These are phyloP conservation scores for Rana temporaria DNA, from an alignment of 2,113 vertebrate species.

Conservation along the genomic window DNA sequence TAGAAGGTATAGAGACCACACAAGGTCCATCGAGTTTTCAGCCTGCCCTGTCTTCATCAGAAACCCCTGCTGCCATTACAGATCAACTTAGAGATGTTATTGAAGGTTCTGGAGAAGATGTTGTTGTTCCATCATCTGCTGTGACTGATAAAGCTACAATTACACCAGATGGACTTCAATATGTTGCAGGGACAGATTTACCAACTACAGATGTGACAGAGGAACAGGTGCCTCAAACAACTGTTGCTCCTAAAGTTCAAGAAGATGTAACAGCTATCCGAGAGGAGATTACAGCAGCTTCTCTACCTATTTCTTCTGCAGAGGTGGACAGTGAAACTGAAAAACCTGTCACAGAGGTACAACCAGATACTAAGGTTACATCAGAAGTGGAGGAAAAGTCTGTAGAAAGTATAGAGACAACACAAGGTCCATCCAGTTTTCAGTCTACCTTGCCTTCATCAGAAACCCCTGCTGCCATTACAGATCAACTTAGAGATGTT, in stretches of 20 bases:
- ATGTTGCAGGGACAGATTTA: conserved; percentile 57
- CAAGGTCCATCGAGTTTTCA: conserved; percentile 40
- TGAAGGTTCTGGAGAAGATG: conserved; percentile 68
- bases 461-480: neutral
- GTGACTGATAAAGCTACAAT: too few species aligned
- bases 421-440: conserved; percentile 47
- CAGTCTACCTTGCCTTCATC: neutral
- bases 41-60: neutral
- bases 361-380: conserved; percentile 60
- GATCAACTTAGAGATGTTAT: neutral
- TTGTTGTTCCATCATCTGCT: conserved; percentile 54
- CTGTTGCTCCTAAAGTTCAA: conserved; percentile 42
- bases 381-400: conserved; percentile 62
- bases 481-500: neutral
- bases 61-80: neutral
- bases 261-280: conserved; percentile 42
- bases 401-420: conserved; percentile 30
- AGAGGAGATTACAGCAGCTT: neutral
- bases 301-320: neutral
- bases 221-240: conserved; percentile 38
- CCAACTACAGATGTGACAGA: conserved; percentile 52
- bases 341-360: conserved; percentile 17
- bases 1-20: too few species aligned
- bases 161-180: too few species aligned
- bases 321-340: neutral